Conservation (phyloP, 2,888 invertebrate species). For the Cryptophagus acutangulus region DNA sequence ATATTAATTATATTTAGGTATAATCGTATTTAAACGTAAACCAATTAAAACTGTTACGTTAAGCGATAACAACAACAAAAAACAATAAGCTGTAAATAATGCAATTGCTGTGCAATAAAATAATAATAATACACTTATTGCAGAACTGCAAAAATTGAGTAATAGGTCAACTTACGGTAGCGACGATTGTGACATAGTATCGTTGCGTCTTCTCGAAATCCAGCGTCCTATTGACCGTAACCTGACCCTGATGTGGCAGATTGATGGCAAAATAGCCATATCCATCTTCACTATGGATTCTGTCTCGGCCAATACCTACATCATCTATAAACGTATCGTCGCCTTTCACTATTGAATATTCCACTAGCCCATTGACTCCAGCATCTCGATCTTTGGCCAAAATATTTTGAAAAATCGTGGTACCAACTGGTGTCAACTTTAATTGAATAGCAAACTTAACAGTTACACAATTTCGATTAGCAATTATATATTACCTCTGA, state of each 20-base stretch:
- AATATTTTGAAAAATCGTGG: slow-evolving; percentile 78
- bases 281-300: slow-evolving; percentile 68
- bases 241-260: slow-evolving; percentile 82
- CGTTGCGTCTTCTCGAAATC: slow-evolving; percentile 85
- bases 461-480: slow-evolving; percentile 59
- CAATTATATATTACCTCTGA: no score
- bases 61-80: no score
- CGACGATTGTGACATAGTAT: slow-evolving; percentile 82
- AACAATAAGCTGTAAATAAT: no score
- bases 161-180: slow-evolving; percentile 75
- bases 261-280: slow-evolving; percentile 80
- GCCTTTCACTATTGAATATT: slow-evolving; percentile 77
- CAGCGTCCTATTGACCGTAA: slow-evolving; percentile 77
- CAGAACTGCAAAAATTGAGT: no score
- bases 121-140: no score
- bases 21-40: no score
- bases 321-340: slow-evolving; percentile 52
- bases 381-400: slow-evolving; percentile 78
- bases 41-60: no score
- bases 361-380: slow-evolving; percentile 82
- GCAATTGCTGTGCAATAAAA: no score
- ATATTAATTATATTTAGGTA: no score
- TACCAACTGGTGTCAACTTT: slow-evolving; percentile 78
- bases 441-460: slow-evolving; percentile 16
- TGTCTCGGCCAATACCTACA: slow-evolving; percentile 53